Percentiles rank a stretch among this genome's conserved stretches.
phyloP scores from a whole-genome alignment of 1,140 invertebrate species.

The Drosophila obscura region DNA sequence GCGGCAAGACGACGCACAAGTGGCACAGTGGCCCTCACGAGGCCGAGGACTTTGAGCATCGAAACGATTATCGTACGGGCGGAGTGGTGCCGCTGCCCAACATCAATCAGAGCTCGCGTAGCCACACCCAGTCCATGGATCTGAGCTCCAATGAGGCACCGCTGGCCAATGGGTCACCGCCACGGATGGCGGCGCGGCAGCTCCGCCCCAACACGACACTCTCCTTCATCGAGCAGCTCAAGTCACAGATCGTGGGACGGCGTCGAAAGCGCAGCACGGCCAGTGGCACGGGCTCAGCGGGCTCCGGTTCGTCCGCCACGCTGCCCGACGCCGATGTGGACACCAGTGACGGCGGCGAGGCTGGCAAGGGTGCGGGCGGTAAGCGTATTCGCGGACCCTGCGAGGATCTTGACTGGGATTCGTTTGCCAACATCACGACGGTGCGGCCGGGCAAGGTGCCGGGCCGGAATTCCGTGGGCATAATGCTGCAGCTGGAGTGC shows the following conservation, averaged over 20 bases:
- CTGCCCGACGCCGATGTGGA: conserved; percentile 58
- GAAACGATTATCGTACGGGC: conserved; percentile 27
- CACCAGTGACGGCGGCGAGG: conserved; percentile 60
- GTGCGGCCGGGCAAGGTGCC: conserved; percentile 79
- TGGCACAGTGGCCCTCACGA: conserved; percentile 23
- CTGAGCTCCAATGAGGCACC: conserved; percentile 50
- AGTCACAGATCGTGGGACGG: conserved; percentile 72
- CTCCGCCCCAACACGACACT: conserved; percentile 35
- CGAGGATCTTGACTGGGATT: conserved; percentile 83
- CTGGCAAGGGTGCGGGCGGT: conserved; percentile 48
- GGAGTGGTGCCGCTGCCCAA: conserved; percentile 49
- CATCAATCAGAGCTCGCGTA: conserved; percentile 57
- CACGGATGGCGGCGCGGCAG: conserved; percentile 8
- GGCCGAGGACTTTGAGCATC: conserved; percentile 18
- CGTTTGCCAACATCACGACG: conserved; percentile 75
- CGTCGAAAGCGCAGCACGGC: conserved; percentile 63
- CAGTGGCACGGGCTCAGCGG: conserved; percentile 26
- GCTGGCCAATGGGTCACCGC: conserved; percentile 9
- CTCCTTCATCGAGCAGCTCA: conserved; percentile 71
- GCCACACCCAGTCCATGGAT: conserved; percentile 20
- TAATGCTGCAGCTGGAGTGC: conserved; percentile 89
- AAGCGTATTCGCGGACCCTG: conserved; percentile 85
- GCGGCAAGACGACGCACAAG: conserved; percentile 57
- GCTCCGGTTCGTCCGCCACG: conserved; percentile 22
- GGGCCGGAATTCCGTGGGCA: conserved; percentile 86